Evolutionary conservation across 2,888 invertebrate species (phyloP), one percentile per base, ranked within the genome.

Genomic region (Aquatica leii): DNA sequence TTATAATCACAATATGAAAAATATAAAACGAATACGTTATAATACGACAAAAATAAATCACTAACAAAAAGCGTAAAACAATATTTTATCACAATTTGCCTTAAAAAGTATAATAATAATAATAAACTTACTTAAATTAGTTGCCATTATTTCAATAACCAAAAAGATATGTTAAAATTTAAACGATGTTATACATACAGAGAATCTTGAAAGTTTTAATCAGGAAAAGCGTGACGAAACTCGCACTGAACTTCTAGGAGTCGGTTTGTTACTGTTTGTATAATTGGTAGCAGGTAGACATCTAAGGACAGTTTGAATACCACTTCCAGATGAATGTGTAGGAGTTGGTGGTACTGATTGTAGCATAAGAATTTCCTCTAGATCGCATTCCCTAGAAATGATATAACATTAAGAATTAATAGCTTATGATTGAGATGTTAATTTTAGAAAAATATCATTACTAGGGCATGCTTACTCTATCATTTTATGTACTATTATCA

Each of bases 301-400:
- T 60, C 81, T 81, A 51, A 82, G 62, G 12, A 82, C 68, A 37
- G 78, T 77, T 66, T 79, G 80, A 68, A 81, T 76, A 49, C 75
- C 70, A 17, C 46, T 58, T 21, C 20, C 58, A 12, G 14, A 6
- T 9, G 14, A 49, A 31, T 60, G 65, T 41, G 61, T 73, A 65
- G 77, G 73, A 66, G 74, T 71, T 11, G 76, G 71, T 57, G 78
- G 76, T 18, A 69, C 48, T n/a, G 80, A 81, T 68, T 82, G 81
- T 55, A 80, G 72, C 9, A 90, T 85, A 12, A 91, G 80, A 21
- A 91, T 86, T 77, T 91, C 91, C 74, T 91, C 91, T 50, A 92
- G 80, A 77, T 91, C 91, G 43, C 87, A 86, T 78, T 91, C 91
- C 73, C 90, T 91, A 82, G 12, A 77, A 77, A 53, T 53, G 48